phyloP scores from a whole-genome alignment of 2,888 invertebrate genomes.

The Tetrapedia diversipes region DNA sequence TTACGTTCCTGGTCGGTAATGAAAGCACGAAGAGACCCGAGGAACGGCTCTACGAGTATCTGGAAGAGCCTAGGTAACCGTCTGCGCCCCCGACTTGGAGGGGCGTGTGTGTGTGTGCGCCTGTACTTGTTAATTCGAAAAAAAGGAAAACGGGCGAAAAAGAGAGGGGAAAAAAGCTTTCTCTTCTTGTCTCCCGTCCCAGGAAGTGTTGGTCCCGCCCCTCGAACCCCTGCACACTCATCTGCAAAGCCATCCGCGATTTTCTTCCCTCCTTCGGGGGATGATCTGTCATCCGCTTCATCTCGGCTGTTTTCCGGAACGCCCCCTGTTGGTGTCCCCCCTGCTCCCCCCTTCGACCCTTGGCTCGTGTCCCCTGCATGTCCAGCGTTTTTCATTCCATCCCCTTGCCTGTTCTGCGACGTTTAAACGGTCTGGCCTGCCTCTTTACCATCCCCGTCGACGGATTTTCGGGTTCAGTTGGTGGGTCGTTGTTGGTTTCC shows the following conservation, averaged over 20 bases:
- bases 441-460: neutral
- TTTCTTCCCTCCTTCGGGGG: neutral
- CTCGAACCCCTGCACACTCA: neutral
- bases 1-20: conserved; percentile 76
- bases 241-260: neutral
- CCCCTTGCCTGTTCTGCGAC: neutral
- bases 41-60: conserved; percentile 76
- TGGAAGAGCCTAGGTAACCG: conserved; percentile 77
- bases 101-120: too few species aligned
- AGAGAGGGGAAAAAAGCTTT: conserved; percentile 2
- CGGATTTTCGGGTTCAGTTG: neutral
- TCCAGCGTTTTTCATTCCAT: neutral
- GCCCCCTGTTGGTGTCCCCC: neutral
- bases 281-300: conserved; percentile 11
- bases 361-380: conserved; percentile 22
- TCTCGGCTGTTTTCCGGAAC: conserved; percentile 13
- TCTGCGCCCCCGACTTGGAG: conserved; percentile 30
- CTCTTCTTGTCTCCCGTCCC: neutral
- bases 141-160: too few species aligned
- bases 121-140: conserved; percentile 20
- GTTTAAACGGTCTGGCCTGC: neutral
- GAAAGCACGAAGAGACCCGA: conserved; percentile 73
- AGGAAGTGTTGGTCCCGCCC: too few species aligned
- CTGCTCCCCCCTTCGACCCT: neutral
- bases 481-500: too few species aligned